Percentiles rank a stretch among this genome's conserved stretches.
Evolutionary conservation across 2,888 invertebrate genomes (phyloP).

Genomic region (Phortica okadai): DNA sequence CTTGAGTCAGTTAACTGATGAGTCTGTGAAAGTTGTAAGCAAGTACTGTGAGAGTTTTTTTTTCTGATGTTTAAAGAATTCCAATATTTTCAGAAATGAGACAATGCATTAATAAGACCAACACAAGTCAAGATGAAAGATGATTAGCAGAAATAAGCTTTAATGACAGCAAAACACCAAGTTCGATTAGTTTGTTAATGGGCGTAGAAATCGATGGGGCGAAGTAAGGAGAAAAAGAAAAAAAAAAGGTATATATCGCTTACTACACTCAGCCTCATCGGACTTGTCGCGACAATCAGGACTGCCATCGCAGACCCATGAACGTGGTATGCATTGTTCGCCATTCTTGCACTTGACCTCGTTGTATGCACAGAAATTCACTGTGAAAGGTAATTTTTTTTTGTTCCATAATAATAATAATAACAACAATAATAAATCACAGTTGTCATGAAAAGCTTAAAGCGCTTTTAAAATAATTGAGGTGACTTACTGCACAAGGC

Average conservation of each 20-base stretch:
- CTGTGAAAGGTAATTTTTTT: conserved; percentile 51
- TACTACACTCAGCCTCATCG: conserved; percentile 84
- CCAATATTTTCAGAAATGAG: no score
- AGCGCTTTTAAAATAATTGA: background rate
- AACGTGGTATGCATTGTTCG: conserved; percentile 82
- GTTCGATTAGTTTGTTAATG: background rate
- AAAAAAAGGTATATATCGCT: conserved; percentile 61
- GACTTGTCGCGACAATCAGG: conserved; percentile 83
- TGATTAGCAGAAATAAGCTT: no score
- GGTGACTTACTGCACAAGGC: conserved; percentile 86
- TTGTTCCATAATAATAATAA: conserved; percentile 34
- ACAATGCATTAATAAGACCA: no score
- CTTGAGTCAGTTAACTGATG: no score
- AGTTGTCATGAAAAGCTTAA: background rate
- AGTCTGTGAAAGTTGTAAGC: no score
- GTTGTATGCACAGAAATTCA: conserved; percentile 77
- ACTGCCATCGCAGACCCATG: conserved; percentile 84
- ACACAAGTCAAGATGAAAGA: no score
- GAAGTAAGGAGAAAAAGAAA: background rate
- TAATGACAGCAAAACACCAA: no score
- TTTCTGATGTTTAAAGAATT: no score
- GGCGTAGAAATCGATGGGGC: background rate
- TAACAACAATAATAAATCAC: conserved; percentile 31
- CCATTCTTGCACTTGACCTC: conserved; percentile 83
- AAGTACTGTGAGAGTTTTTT: no score